phyloP scores from a whole-genome alignment of 1,140 invertebrate species.

The Teleogryllus occipitalis region DNA sequence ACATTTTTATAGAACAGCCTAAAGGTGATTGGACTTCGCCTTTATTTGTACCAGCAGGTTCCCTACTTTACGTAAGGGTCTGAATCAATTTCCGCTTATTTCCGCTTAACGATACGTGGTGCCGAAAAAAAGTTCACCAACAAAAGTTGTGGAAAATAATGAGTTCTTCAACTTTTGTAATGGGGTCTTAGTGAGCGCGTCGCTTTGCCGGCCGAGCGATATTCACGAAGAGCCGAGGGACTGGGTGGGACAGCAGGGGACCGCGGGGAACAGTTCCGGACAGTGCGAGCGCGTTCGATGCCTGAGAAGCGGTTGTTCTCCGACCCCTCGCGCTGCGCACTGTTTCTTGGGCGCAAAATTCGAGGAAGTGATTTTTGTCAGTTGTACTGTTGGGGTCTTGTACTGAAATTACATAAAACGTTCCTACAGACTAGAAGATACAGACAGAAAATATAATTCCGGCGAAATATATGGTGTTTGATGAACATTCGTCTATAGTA shows the following conservation, averaged over 20 bases:
- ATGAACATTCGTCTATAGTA: no score
- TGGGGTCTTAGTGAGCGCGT: background rate
- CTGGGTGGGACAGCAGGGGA: no score
- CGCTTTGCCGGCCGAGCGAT: background rate
- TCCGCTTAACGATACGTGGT: background rate
- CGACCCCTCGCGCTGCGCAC: no score
- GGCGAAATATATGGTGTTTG: no score
- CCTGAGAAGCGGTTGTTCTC: background rate
- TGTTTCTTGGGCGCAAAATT: no score
- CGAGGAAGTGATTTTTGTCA: no score
- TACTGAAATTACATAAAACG: no score
- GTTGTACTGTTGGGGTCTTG: no score
- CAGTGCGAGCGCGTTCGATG: background rate
- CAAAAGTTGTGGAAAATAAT: background rate
- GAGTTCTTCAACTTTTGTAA: conserved; percentile 5
- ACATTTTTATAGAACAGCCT: no score
- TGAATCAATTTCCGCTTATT: background rate
- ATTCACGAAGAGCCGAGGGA: background rate
- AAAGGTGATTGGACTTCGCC: background rate
- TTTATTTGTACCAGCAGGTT: background rate
- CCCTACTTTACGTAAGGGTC: background rate
- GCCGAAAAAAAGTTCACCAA: background rate
- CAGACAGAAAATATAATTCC: no score
- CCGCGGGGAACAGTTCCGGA: background rate
- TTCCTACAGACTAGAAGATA: no score